Evolutionary conservation across 1,140 invertebrate genomes (phyloP), one percentile per base, ranked within the genome.

Genomic region (Drosophila rufa): DNA sequence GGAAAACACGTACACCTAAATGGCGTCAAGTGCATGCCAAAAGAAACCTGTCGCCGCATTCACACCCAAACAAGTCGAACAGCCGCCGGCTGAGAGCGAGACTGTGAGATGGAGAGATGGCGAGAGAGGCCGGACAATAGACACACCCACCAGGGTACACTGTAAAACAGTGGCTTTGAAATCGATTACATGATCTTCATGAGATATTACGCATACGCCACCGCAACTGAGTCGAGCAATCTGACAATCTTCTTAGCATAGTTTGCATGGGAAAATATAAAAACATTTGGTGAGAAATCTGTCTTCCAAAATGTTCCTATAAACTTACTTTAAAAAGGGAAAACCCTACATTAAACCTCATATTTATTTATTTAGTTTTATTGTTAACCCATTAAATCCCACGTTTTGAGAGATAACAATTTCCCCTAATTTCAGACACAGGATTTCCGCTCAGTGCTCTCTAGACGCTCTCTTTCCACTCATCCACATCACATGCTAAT

Each of bases 21-120:
- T 87, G 67, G 82, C 78, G 79, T 69, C 74, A 78, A 80, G 50
- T 80, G 81, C 77, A 68, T 68, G 68, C 65, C 73, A 84, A 84
- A 73, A 89, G 79, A 84, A 87, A 87, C 81, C 80, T 90, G 84
- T 87, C 84, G 84, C 85, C 84, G 70, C 17, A 25, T 46, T 55
- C 22, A 14, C 51, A 67, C 45, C 56, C 48, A 61, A 75, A 85
- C 78, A 74, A 61, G 73, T 71, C 43, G 59, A 58, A 50, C 69
- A 58, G 30, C 19, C 45, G 45, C 9, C 46, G 25, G 40, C 12
- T 42, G 36, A 47, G 42, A 75, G 33, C 15, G 45, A 62, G 46
- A 57, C 57, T 36, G 14, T 7, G 36, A 60, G 22, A 64, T 45
- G 59, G 60, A 25, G 17, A 48, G 22, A 64, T 45, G 59, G 60